Base-by-base conservation (phyloP, 53 echinoderm and acorn worm genomes). In the Zoroaster sp. region DNA sequence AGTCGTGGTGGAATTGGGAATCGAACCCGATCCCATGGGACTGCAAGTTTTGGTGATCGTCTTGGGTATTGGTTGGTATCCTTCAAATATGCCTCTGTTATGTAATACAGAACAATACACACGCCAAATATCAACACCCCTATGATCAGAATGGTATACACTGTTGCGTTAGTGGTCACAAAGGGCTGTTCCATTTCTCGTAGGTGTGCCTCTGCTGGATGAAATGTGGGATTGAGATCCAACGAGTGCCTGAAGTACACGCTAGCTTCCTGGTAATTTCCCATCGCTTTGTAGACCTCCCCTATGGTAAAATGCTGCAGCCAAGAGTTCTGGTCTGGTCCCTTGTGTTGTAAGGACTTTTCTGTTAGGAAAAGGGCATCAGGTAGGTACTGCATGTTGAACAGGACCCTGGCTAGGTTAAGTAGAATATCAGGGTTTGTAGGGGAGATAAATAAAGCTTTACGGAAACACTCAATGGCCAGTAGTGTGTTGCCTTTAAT, bases 271-370 rank as follows among this genome's bases (percentile, higher is more conserved):
- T 72, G 89, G 47, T 91, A 79, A 72, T 94, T 85, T 7, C 94
- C 94, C 74, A 98, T 53, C 4, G 92, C 93, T 83, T 94, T 94
- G 78, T 91, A 88, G 20, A 98, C 94, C 66, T 98, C 98, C 23
- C 98, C 98, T 0, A 98, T 88, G 3, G 98, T 98, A 54, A 96
- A 98, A 81, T 98, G 98, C 67, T 98, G 98, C 51, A 98, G 80
- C 98, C 98, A 98, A 4, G 94, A 72, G 86, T 98, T 98, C 65
- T 96, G 98, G 35, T 96, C 98, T 1, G 94, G 80, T 32, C 87
- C 87, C 80, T 98, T 98, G 49, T 92, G 77, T 65, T 91, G 80
- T 30, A 98, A 89, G 1, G 98, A 98, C 75, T 94, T 87, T 77
- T 91, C 88, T 37, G 98, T 94, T 23, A 98, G 93, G 41, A 80